phyloP scores from a whole-genome alignment of 2,888 invertebrate genomes.

The Antitype chi region DNA sequence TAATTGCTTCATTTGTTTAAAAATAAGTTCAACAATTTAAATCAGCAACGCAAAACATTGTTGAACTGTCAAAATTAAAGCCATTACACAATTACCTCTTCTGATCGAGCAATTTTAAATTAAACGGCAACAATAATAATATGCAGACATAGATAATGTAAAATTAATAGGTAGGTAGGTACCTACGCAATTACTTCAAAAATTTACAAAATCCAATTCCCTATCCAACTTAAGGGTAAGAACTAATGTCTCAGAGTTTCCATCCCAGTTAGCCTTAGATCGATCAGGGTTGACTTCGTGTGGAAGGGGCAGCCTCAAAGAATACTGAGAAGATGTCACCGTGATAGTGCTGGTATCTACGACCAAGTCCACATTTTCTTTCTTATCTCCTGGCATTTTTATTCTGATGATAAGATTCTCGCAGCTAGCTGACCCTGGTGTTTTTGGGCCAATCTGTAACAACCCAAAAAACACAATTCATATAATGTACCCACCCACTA shows the following conservation, averaged over 20 bases:
- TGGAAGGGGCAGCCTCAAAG: constrained; percentile 94
- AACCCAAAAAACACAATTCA: background rate
- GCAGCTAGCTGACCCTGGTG: constrained; percentile 95
- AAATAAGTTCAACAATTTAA: no score
- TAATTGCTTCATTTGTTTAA: no score
- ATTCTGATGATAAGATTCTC: constrained; percentile 96
- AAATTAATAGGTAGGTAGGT: background rate
- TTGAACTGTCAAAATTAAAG: no score
- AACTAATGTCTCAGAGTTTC: constrained; percentile 91
- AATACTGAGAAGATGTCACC: constrained; percentile 92
- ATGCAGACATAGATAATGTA: background rate
- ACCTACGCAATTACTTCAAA: constrained; percentile 90
- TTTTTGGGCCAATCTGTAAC: constrained; percentile 94
- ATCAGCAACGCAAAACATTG: no score
- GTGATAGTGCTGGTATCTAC: constrained; percentile 92
- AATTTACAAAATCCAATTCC: constrained; percentile 96
- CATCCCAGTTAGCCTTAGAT: constrained; percentile 95
- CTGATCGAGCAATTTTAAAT: background rate
- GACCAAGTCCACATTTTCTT: constrained; percentile 94
- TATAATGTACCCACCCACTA: background rate
- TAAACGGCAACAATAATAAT: background rate
- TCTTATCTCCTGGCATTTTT: constrained; percentile 94
- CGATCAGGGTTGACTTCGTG: constrained; percentile 95
- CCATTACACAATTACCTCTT: no score
- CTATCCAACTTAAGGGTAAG: constrained; percentile 94